A percentile compares a stretch with the other conserved stretches of the same genome.
Conservation (phyloP, 2,888 invertebrate species). For the Hedya salicella region DNA sequence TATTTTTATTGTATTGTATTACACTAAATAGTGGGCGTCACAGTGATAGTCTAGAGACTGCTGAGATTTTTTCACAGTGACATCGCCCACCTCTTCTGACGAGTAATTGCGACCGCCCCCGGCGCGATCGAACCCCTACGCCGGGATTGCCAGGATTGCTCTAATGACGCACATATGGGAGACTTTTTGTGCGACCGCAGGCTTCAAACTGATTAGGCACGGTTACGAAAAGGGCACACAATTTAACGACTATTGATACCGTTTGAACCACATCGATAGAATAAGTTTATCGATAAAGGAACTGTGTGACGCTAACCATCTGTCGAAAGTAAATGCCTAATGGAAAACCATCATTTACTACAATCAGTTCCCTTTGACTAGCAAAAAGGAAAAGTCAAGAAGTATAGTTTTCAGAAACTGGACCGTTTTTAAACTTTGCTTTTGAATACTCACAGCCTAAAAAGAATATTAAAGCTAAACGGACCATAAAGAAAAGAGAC, state of each 20-base stretch:
- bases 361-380: not conserved
- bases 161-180: slow-evolving; percentile 73
- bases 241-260: slow-evolving; percentile 41
- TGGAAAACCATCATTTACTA: too few species aligned
- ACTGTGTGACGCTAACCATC: too few species aligned
- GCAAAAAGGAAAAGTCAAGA: not conserved
- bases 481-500: not conserved
- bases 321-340: too few species aligned
- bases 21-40: too few species aligned
- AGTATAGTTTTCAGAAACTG: not conserved
- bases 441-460: not conserved
- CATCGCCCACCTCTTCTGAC: too few species aligned
- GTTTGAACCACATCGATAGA: not conserved
- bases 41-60: too few species aligned
- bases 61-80: too few species aligned
- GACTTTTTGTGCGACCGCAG: slow-evolving; percentile 65
- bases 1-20: too few species aligned
- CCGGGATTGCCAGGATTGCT: slow-evolving; percentile 59
- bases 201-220: slow-evolving; percentile 54
- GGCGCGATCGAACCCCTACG: slow-evolving; percentile 46
- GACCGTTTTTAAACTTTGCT: not conserved
- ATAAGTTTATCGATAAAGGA: too few species aligned
- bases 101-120: slow-evolving; percentile 70
- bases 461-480: not conserved
- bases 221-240: slow-evolving; percentile 47